Evolutionary conservation across 2,888 invertebrate genomes (phyloP).

Genomic region (Hoplodrina ambigua): DNA sequence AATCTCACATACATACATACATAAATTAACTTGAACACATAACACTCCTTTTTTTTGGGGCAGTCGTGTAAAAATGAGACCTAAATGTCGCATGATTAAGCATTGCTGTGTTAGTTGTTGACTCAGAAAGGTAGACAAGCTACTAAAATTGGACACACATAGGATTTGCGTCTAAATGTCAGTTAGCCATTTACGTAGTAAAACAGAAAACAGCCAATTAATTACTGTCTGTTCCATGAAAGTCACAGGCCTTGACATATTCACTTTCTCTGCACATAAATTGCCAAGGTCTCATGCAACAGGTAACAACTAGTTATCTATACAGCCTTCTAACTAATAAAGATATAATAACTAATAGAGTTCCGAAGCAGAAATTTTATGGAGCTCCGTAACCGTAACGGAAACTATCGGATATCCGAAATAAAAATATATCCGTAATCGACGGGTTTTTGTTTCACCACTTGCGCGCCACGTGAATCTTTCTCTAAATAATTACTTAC

Average conservation of each 20-base stretch:
- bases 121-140: background rate
- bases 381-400: too few relatives aligned
- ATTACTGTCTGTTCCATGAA: constrained; percentile 8
- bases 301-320: background rate
- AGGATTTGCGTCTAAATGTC: background rate
- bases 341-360: background rate
- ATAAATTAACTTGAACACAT: too few relatives aligned
- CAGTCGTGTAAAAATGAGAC: too few relatives aligned
- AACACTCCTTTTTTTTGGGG: too few relatives aligned
- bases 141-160: background rate
- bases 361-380: background rate
- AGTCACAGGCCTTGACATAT: constrained; percentile 26
- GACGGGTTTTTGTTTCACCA: too few relatives aligned
- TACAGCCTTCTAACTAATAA: background rate
- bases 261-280: constrained; percentile 19
- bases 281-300: constrained; percentile 19
- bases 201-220: background rate
- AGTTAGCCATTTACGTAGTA: background rate
- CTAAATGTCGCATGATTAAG: too few relatives aligned
- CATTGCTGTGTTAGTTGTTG: background rate
- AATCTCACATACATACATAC: too few relatives aligned
- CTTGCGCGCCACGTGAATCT: too few relatives aligned
- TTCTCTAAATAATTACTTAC: too few relatives aligned
- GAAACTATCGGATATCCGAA: too few relatives aligned
- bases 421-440: too few relatives aligned